Conservation (phyloP, 2,888 invertebrate genomes). For the Drosophila neonasuta region DNA sequence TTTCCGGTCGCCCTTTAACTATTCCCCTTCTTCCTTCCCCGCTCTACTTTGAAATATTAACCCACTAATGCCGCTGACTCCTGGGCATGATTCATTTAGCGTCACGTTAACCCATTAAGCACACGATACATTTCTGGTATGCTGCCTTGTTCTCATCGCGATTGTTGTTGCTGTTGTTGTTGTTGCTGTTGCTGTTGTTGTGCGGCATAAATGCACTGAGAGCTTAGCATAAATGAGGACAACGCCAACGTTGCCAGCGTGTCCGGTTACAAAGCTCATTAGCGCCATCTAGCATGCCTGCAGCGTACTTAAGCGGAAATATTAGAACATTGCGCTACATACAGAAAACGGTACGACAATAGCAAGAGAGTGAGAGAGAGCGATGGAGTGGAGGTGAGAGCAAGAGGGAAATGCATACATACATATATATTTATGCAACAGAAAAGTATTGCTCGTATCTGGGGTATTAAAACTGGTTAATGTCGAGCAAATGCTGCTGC, state of each 20-base stretch:
- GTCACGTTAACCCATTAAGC: slow-evolving; percentile 77
- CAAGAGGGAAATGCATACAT: not conserved
- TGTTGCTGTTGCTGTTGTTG: slow-evolving; percentile 5
- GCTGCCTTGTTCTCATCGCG: not conserved
- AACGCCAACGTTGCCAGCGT: slow-evolving; percentile 47
- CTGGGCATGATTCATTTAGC: slow-evolving; percentile 72
- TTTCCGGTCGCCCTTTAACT: slow-evolving; percentile 8
- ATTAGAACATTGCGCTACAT: slow-evolving; percentile 40
- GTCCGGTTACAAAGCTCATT: slow-evolving; percentile 76
- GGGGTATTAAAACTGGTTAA: not conserved
- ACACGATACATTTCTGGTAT: slow-evolving; percentile 56
- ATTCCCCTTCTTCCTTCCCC: not conserved
- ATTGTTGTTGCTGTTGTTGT: not conserved
- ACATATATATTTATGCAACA: not conserved
- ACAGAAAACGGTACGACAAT: not conserved
- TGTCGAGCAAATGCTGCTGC: not conserved
- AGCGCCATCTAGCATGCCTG: slow-evolving; percentile 56
- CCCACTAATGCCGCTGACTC: slow-evolving; percentile 63
- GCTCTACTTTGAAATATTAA: slow-evolving; percentile 63
- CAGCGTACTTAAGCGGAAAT: slow-evolving; percentile 45
- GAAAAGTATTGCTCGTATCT: not conserved
- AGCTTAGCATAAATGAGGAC: slow-evolving; percentile 75
- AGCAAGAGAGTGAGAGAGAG: not conserved
- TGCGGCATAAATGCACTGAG: slow-evolving; percentile 60
- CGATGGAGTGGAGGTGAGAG: too few species aligned